Conservation (phyloP, 2,113 vertebrate genomes). For the Perca fluviatilis region DNA sequence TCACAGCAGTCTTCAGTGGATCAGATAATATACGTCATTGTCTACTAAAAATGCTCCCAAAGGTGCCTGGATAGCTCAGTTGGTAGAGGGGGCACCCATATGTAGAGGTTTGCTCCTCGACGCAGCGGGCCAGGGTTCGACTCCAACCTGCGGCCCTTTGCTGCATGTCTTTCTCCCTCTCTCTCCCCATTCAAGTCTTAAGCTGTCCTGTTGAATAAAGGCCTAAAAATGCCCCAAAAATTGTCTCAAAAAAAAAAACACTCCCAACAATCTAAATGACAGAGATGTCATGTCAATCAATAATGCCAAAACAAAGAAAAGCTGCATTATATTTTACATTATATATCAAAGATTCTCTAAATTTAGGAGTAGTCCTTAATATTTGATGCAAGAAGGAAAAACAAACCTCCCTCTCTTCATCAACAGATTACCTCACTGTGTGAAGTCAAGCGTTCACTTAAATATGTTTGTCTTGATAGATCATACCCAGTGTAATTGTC, state of each 20-base stretch:
- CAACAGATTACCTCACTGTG: slow-evolving; percentile 55
- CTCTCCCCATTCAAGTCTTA: too few relatives aligned
- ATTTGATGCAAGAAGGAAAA: slow-evolving; percentile 44
- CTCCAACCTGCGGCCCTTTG: too few relatives aligned
- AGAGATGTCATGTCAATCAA: not conserved
- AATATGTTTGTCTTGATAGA: slow-evolving; percentile 44
- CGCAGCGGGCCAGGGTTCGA: too few relatives aligned
- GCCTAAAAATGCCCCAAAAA: too few relatives aligned
- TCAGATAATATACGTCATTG: too few relatives aligned
- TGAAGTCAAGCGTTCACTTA: slow-evolving; percentile 51
- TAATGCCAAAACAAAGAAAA: not conserved
- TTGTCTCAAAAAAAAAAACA: not conserved
- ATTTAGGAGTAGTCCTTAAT: not conserved
- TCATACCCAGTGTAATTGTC: slow-evolving; percentile 34
- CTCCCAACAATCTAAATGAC: not conserved
- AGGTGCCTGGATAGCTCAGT: too few relatives aligned
- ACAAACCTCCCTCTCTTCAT: slow-evolving; percentile 39
- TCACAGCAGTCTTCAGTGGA: not conserved
- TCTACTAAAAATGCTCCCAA: not conserved
- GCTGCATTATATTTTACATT: not conserved
- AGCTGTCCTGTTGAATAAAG: too few relatives aligned
- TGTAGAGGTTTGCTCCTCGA: too few relatives aligned
- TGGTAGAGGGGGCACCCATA: too few relatives aligned
- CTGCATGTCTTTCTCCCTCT: too few relatives aligned
- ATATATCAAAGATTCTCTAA: not conserved